Base-by-base conservation (phyloP, 2,797 vertebrate genomes). In the Tenualosa thibaudeaui region DNA sequence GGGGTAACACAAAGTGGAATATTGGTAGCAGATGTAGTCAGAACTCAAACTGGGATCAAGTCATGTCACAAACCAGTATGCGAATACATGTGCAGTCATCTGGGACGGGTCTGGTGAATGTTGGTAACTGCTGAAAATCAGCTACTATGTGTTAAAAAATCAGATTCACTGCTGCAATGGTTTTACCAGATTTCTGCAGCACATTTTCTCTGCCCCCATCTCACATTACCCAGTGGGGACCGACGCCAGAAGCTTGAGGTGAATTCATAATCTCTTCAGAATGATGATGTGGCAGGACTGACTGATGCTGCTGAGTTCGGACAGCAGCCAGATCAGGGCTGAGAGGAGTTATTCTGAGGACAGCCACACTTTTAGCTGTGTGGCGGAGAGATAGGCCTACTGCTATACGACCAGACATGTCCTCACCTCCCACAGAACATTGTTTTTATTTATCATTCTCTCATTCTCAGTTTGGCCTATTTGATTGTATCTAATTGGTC, bases 11-110 rank as follows among this genome's bases (percentile, higher is more conserved):
- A 90, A 89, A 90, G 87, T 90, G 83, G 89, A 56, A 91, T 90
- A 94, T 93, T 88, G 89, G 90, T 93, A 93, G 85, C 94, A 94
- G 93, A 93, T 92, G 92, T 90, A 87, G 86, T 88, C 88, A 84
- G 19, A 78, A 22, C 71, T 68, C 86, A 85, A 81, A 85, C 49
- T 82, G 53, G 68, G 87, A 86, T 82, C 81, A 84, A 86, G 84
- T 51, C 86, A 82, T 90, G 83, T 85, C 62, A 83, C 65, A 81
- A 75, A 68, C 50, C 24, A 22, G 26, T 51, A 84, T 43, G 22
- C 17, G 53, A 90, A 88, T 49, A 40, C 12, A 81, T 49, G 86
- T 60, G 86, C 19, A 84, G 84, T 71, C 71, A 78, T 43, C 71
- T 46, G 40, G 71, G 37, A 78, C 7, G 1, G 13, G 40, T 26